These are phyloP conservation scores for Chelonoidis abingdonii DNA, from an alignment of 2,113 vertebrate genomes.

Conservation along the genomic window DNA sequence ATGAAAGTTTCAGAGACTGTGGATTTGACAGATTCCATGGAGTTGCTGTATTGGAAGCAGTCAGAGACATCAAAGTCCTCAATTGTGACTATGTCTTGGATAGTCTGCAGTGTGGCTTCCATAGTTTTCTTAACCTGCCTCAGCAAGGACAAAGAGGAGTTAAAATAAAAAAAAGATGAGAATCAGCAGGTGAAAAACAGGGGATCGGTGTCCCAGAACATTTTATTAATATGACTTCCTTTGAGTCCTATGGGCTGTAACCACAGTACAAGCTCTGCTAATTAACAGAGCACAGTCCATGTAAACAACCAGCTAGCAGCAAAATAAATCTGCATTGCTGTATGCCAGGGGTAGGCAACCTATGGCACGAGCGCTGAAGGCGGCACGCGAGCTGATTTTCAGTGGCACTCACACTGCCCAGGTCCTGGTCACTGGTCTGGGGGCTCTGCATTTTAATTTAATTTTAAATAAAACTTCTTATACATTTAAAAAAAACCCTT, in stretches of 20 bases:
- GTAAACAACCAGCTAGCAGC: neutral
- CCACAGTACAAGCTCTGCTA: neutral
- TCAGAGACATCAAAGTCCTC: slow-evolving; percentile 98
- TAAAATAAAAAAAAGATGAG: neutral
- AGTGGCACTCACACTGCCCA: too few species aligned
- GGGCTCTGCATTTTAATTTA: too few species aligned
- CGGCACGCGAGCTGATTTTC: too few species aligned
- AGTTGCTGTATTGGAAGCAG: slow-evolving; percentile 99
- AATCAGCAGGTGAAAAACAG: neutral
- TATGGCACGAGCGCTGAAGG: too few species aligned
- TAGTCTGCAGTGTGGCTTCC: slow-evolving; percentile 97
- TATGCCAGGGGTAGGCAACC: too few species aligned
- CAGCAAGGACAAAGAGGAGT: neutral
- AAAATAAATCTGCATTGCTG: neutral
- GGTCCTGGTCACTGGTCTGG: too few species aligned
- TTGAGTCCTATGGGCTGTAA: neutral
- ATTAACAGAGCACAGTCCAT: neutral
- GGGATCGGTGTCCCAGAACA: rapidly evolving
- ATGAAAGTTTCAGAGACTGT: slow-evolving; percentile 96
- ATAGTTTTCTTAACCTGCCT: slow-evolving; percentile 98
- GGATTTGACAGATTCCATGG: slow-evolving; percentile 99
- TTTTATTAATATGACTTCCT: neutral
- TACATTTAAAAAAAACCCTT: too few species aligned
- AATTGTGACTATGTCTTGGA: slow-evolving; percentile 97
- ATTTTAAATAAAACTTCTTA: too few species aligned